Evolutionary conservation across 2,888 invertebrate genomes (phyloP), one percentile per base, ranked within the genome.

Genomic region (Ornithoptera alexandrae): DNA sequence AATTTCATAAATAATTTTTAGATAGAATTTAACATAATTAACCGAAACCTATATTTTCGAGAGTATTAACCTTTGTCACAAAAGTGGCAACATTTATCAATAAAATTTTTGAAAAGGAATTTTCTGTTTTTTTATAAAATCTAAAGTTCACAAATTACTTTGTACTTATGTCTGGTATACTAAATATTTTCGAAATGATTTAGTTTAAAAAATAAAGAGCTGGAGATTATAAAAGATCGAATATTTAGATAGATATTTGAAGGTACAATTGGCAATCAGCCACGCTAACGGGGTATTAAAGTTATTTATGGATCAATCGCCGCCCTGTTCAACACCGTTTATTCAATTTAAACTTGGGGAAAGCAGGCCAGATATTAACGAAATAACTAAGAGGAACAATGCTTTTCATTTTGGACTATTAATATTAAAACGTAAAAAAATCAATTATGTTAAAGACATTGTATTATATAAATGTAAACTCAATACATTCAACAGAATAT

Each of bases 201-300:
- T 50, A 58, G 22, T 69, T 65, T 62, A 62, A 30, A 62, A 65
- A 69, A n/a, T n/a, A 3, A n/a, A n/a, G 53, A 18, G 53, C 7
- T 53, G 8, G 53, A 59, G 20, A 60, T 68, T 68, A 36, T 59
- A 56, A 39, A 53, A 59, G 53, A 4, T 0, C 18, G 59, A 60
- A 68, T 62, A 70, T 63, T 67, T 70, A 56, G 50, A 65, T 67
- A 60, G 66, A 62, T 67, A 70, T 70, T 70, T 53, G 66, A 65
- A 70, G 66, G 66, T 70, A 70, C 66, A 70, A 70, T 70, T 70
- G 70, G 66, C 70, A 67, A 70, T 70, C 66, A 66, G 60, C 57
- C 63, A 12, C 62, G 59, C 62, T 50, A 67, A 65, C 66, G 59
- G 66, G 63, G 70, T 66, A 63, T 67, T 70, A 70, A 70, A 70